Evolutionary conservation across 2,888 invertebrate genomes (phyloP), one percentile per base, ranked within the genome.

Genomic region (Malthinus flaveolus): DNA sequence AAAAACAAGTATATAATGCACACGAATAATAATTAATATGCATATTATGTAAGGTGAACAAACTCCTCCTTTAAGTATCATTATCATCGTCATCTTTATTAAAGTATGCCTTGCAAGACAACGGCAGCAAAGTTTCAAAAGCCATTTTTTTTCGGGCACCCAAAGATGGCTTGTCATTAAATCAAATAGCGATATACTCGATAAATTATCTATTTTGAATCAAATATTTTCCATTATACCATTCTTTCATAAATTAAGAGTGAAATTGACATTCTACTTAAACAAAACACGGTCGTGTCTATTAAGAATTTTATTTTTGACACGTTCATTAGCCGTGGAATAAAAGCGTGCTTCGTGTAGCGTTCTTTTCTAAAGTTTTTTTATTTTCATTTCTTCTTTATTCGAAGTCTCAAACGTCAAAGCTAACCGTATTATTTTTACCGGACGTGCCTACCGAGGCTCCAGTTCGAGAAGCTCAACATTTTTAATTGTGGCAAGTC

Each of bases 201-300:
- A 36, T 45, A 47, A 44, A 42, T 42, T 55, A 55, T 55, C 55
- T 42, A 55, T 55, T 48, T 42, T 23, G 5, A 23, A 55, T 55
- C 49, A 39, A 45, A 54, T 47, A 31, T 48, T 42, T 54, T 54
- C 44, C 39, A 49, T 55, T 55, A 55, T 49, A 37, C 53, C 37
- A 53, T 54, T 48, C 55, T 55, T 49, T 49, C 49, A 45, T 55
- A 55, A 49, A 56, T 56, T 51, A 57, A 57, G 47, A 51, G 47
- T 57, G 56, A 55, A 55, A 55, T 51, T 44, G 37, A 47, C 51
- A 50, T 51, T 50, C 51, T 50, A 47, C 34, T 36, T 36, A 50
- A 56, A 56, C 44, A 49, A 49, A 56, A 56, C 49, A 33, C 23
- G 50, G 15, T 35, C 46, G 32, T 54, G 54, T 50, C 56, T 57